Conservation (phyloP, 1,140 invertebrate species). For the Saccostrea echinata region DNA sequence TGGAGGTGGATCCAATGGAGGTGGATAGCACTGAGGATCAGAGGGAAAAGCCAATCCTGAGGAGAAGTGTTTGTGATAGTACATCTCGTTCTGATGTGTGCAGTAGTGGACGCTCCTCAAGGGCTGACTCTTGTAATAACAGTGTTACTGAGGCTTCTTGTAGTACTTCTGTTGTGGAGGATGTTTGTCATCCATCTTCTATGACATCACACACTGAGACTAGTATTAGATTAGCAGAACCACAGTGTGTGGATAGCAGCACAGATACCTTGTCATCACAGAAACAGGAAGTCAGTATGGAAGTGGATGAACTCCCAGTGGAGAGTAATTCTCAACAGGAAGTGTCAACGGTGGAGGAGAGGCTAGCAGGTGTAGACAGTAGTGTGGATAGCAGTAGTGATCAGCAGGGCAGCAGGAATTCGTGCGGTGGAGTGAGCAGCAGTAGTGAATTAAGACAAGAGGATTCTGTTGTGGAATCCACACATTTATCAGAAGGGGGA, state of each 20-base stretch:
- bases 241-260: constrained; percentile 54
- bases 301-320: neutral
- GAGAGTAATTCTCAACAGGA: constrained; percentile 1
- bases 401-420: neutral
- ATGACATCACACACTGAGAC: neutral
- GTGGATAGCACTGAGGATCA: constrained; percentile 55
- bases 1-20: constrained; percentile 30
- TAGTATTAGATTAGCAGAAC: neutral
- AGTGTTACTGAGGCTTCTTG: neutral
- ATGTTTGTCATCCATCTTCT: constrained; percentile 15
- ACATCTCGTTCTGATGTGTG: constrained; percentile 17
- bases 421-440: constrained; percentile 32
- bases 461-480: constrained; percentile 44
- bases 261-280: constrained; percentile 37
- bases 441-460: constrained; percentile 45
- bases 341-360: neutral
- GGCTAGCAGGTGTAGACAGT: constrained; percentile 3
- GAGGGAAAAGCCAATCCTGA: too few relatives aligned
- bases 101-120: neutral
- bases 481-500: constrained; percentile 42
- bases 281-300: neutral
- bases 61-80: constrained; percentile 37
- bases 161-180: constrained; percentile 30
- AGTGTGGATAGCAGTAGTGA: constrained; percentile 56
- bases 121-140: neutral